Base-by-base conservation (phyloP, 2,888 invertebrate genomes). In the Apodemia zela region DNA sequence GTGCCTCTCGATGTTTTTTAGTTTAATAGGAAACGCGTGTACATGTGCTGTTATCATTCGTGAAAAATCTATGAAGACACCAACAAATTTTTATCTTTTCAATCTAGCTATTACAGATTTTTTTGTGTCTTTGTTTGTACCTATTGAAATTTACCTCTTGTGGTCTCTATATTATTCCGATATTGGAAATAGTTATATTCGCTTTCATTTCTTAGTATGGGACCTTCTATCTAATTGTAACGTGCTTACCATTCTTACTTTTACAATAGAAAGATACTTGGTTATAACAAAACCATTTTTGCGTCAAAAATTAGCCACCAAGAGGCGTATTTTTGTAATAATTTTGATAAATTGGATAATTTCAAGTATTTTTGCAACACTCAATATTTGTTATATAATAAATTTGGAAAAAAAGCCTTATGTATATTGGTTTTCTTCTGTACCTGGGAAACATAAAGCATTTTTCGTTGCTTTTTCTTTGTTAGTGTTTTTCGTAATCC, bases 11-110 rank as follows among this genome's bases (percentile, higher is more conserved):
- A 58, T 63, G 45, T 18, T 63, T 33, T 38, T 63, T 13, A 63
- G 60, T 29, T 38, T 63, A 8, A 51, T 63, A 21, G 63, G 63
- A n/a, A 63, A 63, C 21, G 60, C n/a, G 15, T 60, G 49, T 8
- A 63, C 63, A 6, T 63, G 63, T 29, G 63, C 25, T 3, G 54
- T 63, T n/a, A 63, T 63, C 18, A 25, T 63, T n/a, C 38, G 59
- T n/a, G 25, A 60, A 33, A 63, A 63, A 38, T 29, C 93, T 71
- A 95, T 95, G 95, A 94, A 94, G 77, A 95, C 95, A 0, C 93
- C 94, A 3, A 95, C 95, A 33, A 95, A 95, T 79, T 95, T 93
- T 77, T 95, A 95, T 76, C 84, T 95, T 58, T 94, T 95, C 82
- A 94, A 94, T 75, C 81, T 95, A 68, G 94, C 95, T 7, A 83